A percentile compares a stretch with the other conserved stretches of the same genome.
Conservation (phyloP, 2,113 vertebrate species). For the Pygathrix nemaeus region DNA sequence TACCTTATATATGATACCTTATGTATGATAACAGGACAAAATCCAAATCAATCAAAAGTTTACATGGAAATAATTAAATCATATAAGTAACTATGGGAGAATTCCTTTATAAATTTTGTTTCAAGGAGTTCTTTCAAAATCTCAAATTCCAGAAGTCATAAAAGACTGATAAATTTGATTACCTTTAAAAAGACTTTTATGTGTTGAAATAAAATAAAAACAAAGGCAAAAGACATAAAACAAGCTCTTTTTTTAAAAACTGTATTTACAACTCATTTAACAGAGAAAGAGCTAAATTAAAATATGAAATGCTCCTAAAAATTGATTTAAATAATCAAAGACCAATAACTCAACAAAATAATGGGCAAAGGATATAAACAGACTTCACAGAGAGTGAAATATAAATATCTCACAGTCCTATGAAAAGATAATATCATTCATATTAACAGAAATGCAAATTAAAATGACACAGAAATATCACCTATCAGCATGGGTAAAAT, state of each 20-base stretch:
- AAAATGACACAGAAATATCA: neutral
- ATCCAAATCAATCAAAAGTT: neutral
- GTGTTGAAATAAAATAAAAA: conserved; percentile 5
- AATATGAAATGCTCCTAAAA: neutral
- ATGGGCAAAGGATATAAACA: neutral
- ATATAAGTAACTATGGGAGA: neutral
- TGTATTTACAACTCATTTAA: neutral
- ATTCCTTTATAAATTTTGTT: neutral
- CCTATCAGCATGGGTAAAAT: neutral
- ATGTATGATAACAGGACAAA: neutral
- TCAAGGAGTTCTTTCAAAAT: conserved; percentile 31
- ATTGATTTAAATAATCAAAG: conserved; percentile 16
- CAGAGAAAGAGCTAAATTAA: neutral
- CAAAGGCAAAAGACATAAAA: neutral
- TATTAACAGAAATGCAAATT: neutral
- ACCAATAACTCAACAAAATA: neutral
- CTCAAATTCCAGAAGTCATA: neutral
- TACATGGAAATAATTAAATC: conserved; percentile 9
- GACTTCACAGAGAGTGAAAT: neutral
- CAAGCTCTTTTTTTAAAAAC: neutral
- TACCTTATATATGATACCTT: neutral
- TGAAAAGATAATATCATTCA: neutral
- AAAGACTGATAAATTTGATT: neutral
- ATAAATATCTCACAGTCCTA: neutral
- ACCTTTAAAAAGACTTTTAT: neutral